Percentiles rank a stretch among this genome's conserved stretches.
These are phyloP conservation scores for Datnioides undecimradiatus DNA, from an alignment of 2,113 vertebrate species.

Conservation along the genomic window DNA sequence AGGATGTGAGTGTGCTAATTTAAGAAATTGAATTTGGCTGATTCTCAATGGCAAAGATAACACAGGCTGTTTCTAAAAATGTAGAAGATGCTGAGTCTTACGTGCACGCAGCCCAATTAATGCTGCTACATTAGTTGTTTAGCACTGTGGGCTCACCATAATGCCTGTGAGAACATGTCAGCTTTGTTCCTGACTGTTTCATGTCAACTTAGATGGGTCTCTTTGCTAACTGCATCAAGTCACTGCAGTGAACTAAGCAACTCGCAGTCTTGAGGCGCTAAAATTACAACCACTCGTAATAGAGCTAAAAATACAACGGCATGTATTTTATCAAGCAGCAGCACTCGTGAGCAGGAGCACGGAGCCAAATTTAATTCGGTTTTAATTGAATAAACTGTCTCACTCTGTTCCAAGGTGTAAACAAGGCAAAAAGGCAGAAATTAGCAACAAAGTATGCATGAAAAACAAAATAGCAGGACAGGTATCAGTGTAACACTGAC, in stretches of 20 bases:
- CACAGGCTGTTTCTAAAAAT: background rate
- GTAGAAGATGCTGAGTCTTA: background rate
- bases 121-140: background rate
- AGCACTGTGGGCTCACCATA: background rate
- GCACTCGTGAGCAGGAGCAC: slow-evolving; percentile 21
- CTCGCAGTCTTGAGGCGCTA: slow-evolving; percentile 41
- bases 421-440: background rate
- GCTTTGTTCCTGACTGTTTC: background rate
- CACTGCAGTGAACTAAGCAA: slow-evolving; percentile 17
- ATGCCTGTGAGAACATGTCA: background rate
- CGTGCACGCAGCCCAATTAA: background rate
- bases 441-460: background rate
- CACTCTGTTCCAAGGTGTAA: slow-evolving; percentile 1
- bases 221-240: slow-evolving; percentile 20
- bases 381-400: slow-evolving; percentile 25
- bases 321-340: slow-evolving; percentile 57
- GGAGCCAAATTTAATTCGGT: slow-evolving; percentile 16
- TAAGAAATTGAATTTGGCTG: background rate
- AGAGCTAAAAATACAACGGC: slow-evolving; percentile 65
- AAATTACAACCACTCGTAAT: slow-evolving; percentile 69
- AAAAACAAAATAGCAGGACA: background rate
- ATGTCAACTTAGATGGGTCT: too few species aligned
- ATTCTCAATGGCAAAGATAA: background rate
- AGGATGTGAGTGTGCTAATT: background rate
- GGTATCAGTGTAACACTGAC: slow-evolving; percentile 36